phyloP scores from a whole-genome alignment of 2,888 invertebrate genomes.

The Apantesis nais region DNA sequence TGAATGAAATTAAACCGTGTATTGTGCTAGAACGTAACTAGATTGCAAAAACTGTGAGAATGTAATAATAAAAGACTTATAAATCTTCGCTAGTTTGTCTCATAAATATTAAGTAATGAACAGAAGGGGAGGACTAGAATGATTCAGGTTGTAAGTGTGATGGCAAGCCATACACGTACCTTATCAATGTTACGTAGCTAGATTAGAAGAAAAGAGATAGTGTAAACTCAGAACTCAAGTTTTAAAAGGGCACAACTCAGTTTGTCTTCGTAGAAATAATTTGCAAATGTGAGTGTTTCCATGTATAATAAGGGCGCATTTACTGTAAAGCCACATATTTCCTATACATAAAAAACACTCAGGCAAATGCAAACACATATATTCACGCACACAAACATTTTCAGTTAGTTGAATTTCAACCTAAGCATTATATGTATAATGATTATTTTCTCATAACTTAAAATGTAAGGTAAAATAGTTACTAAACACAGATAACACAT shows the following conservation, averaged over 20 bases:
- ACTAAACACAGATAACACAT: too few species aligned
- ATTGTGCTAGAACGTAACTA: constrained; percentile 3
- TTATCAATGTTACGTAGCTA: neutral
- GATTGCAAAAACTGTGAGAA: constrained; percentile 14
- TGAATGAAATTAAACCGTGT: constrained; percentile 2
- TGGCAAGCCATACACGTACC: neutral
- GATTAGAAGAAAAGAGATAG: neutral
- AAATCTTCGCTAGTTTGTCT: constrained; percentile 4
- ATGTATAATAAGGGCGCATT: neutral
- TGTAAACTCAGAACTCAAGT: neutral
- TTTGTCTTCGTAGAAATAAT: neutral
- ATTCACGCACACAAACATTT: neutral
- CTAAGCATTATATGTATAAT: neutral
- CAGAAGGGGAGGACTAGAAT: neutral
- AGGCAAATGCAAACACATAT: neutral
- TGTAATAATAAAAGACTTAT: constrained; percentile 1
- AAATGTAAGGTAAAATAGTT: too few species aligned
- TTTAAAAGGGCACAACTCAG: neutral
- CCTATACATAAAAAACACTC: neutral
- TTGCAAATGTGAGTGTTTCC: neutral
- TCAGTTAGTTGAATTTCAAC: neutral
- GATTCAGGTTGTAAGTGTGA: neutral
- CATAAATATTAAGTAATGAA: constrained; percentile 11
- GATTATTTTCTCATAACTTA: neutral
- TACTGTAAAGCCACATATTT: neutral